These are phyloP conservation scores for Grus americana DNA, from an alignment of 2,113 vertebrate species.

Conservation along the genomic window DNA sequence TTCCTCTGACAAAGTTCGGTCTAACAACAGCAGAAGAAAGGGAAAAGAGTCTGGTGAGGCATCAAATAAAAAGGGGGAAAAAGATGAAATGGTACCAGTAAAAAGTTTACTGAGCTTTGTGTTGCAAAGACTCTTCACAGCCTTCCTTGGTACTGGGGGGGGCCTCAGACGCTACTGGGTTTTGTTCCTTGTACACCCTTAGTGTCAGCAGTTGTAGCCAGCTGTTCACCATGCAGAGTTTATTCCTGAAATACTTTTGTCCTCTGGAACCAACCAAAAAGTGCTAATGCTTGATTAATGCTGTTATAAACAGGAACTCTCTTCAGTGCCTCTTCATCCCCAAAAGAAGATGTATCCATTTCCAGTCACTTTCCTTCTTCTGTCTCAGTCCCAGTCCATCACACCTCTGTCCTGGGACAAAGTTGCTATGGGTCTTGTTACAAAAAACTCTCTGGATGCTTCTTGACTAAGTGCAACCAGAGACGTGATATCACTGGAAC, in stretches of 20 bases:
- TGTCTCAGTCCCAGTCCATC: not conserved
- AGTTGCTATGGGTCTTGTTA: not conserved
- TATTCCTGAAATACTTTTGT: not conserved
- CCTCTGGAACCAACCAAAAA: not conserved
- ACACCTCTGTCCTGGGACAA: not conserved
- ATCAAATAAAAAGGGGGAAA: not conserved
- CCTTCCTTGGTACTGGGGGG: not conserved
- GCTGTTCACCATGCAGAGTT: constrained; percentile 8
- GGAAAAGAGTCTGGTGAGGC: not conserved
- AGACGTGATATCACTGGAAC: not conserved
- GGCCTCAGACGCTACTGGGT: not conserved
- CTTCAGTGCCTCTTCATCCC: not conserved
- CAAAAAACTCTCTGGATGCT: not conserved
- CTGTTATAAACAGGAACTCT: constrained; percentile 14
- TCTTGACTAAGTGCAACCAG: not conserved
- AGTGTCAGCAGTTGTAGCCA: constrained; percentile 19
- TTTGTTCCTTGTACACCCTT: not conserved
- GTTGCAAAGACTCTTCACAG: not conserved
- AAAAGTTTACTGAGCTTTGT: not conserved
- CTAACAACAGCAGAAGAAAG: not conserved
- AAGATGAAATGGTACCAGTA: not conserved
- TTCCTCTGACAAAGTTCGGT: not conserved
- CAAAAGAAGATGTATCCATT: not conserved
- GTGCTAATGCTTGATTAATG: constrained; percentile 2
- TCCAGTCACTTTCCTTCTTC: not conserved